phyloP scores from a whole-genome alignment of 2,888 invertebrate species.

The Drosophila tripunctata region DNA sequence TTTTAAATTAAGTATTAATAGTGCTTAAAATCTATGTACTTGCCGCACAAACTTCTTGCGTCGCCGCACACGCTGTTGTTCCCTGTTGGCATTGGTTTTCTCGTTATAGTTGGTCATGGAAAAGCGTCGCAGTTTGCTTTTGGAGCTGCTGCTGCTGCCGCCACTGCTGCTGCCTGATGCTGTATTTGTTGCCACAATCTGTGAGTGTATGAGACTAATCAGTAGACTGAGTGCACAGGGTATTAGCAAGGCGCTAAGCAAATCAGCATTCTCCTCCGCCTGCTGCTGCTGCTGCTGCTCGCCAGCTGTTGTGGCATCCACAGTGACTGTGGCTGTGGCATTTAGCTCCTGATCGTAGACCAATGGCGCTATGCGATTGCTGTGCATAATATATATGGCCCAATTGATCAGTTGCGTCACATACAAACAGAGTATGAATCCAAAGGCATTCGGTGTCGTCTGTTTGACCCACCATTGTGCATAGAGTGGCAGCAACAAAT shows the following conservation, averaged over 20 bases:
- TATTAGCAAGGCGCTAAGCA: conserved; percentile 89
- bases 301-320: neutral
- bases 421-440: conserved; percentile 91
- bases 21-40: conserved; percentile 11
- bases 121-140: conserved; percentile 79
- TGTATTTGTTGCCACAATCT: conserved; percentile 90
- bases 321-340: conserved; percentile 35
- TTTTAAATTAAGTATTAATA: neutral
- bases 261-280: conserved; percentile 85
- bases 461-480: conserved; percentile 96
- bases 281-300: conserved; percentile 38
- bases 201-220: conserved; percentile 91
- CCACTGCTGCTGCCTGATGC: conserved; percentile 68
- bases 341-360: conserved; percentile 36
- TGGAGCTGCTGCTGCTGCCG: conserved; percentile 63
- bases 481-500: conserved; percentile 93
- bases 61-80: conserved; percentile 72
- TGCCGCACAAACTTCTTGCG: conserved; percentile 83
- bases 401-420: conserved; percentile 87
- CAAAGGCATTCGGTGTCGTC: conserved; percentile 91
- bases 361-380: conserved; percentile 64
- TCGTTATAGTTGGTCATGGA: conserved; percentile 69
- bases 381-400: conserved; percentile 84
- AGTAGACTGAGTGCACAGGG: conserved; percentile 90
- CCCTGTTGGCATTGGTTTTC: conserved; percentile 65